Evolutionary conservation across 2,113 vertebrate genomes (phyloP).

Genomic region (Heteronetta atricapilla): DNA sequence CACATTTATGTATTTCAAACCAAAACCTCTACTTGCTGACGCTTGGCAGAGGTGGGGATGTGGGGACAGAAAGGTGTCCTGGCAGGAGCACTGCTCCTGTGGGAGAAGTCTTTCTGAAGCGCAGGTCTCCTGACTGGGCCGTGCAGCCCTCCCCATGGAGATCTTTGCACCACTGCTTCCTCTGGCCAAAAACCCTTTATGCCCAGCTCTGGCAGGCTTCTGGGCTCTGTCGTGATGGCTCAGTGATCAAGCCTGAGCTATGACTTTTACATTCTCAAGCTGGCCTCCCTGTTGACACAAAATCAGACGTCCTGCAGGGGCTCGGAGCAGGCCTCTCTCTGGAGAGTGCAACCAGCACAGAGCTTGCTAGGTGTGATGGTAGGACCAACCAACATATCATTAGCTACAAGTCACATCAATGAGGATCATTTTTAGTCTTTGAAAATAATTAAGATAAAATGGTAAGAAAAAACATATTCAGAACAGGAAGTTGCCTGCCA

Average conservation of each 20-base stretch:
- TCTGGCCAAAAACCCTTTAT: fast-evolving
- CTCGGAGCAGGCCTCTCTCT: neutral
- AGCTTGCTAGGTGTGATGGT: neutral
- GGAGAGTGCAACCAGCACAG: neutral
- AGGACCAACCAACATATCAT: neutral
- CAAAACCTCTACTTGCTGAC: neutral
- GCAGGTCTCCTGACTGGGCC: fast-evolving
- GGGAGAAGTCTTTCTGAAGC: neutral
- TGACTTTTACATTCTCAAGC: neutral
- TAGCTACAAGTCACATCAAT: neutral
- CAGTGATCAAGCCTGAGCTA: fast-evolving
- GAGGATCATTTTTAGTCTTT: neutral
- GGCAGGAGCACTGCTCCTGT: neutral
- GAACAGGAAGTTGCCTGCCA: neutral
- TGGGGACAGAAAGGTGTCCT: neutral
- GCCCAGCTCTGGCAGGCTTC: neutral
- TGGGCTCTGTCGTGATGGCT: neutral
- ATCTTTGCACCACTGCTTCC: neutral
- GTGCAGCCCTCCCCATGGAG: fast-evolving
- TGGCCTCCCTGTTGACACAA: neutral
- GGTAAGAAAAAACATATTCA: neutral
- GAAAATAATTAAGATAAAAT: neutral
- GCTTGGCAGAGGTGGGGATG: neutral
- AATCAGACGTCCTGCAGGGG: neutral
- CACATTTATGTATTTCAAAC: neutral